Percentiles rank a stretch among this genome's conserved stretches.
Evolutionary conservation across 2,797 vertebrate species (phyloP).

Genomic region (Lindbergichthys nudifrons): DNA sequence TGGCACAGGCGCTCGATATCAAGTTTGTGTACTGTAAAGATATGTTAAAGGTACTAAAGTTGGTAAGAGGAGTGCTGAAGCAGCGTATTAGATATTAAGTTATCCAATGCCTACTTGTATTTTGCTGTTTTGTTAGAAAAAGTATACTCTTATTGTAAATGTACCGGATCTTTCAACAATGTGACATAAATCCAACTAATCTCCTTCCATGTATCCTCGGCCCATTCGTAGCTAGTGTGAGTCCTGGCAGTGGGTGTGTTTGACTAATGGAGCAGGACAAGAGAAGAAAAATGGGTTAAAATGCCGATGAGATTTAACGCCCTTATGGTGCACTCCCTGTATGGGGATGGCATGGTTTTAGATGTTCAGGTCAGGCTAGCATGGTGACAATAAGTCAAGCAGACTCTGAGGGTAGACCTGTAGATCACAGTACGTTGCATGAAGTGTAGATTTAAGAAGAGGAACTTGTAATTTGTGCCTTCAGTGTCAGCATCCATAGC

Average conservation of each 20-base stretch:
- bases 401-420: no score
- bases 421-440: no score
- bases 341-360: constrained; percentile 9
- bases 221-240: constrained; percentile 19
- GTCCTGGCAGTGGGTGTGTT: constrained; percentile 24
- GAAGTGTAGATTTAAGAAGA: no score
- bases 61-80: not conserved
- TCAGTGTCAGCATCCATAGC: not conserved
- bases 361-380: constrained; percentile 14
- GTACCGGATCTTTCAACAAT: constrained; percentile 8
- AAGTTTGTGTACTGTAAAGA: constrained; percentile 27
- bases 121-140: constrained; percentile 9
- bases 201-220: no score
- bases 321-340: not conserved
- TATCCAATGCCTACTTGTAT: not conserved
- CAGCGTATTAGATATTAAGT: not conserved
- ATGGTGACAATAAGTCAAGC: no score
- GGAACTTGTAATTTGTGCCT: not conserved
- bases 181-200: not conserved
- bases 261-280: constrained; percentile 46
- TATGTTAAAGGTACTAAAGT: constrained; percentile 18
- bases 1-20: constrained; percentile 9
- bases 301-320: constrained; percentile 32
- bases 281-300: constrained; percentile 49
- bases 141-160: constrained; percentile 1